phyloP scores from a whole-genome alignment of 2,888 invertebrate genomes.

The Exephanes ischioxanthus region DNA sequence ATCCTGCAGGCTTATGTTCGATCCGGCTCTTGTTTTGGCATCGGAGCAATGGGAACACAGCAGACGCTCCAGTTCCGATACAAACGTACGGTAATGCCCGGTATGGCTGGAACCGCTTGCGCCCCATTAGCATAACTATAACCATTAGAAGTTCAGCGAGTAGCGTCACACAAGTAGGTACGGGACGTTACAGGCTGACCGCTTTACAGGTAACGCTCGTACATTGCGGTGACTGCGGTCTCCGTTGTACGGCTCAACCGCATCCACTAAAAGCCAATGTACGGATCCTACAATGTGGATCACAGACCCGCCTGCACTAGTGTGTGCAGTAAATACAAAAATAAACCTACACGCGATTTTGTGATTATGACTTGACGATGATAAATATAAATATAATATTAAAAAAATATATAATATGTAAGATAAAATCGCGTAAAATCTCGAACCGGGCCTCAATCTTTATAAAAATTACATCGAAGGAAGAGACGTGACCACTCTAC shows the following conservation, averaged over 20 bases:
- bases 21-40: constrained; percentile 46
- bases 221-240: constrained; percentile 72
- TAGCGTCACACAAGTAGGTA: constrained; percentile 68
- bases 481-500: too few species aligned
- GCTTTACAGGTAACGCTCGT: constrained; percentile 74
- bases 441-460: too few species aligned
- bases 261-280: constrained; percentile 74
- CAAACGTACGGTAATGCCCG: constrained; percentile 58
- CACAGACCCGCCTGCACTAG: constrained; percentile 19
- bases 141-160: constrained; percentile 70
- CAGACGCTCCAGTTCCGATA: constrained; percentile 49
- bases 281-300: constrained; percentile 65
- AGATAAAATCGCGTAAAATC: too few species aligned
- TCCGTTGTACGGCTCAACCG: constrained; percentile 68
- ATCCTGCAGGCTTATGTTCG: not conserved
- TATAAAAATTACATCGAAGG: too few species aligned
- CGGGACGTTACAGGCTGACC: constrained; percentile 71
- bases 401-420: too few species aligned
- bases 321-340: constrained; percentile 12
- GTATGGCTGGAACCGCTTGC: constrained; percentile 40
- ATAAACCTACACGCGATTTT: constrained; percentile 1
- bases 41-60: constrained; percentile 27
- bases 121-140: constrained; percentile 69
- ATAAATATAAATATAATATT: not conserved
- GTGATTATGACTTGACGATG: not conserved